Evolutionary conservation across 2,113 vertebrate genomes (phyloP), one percentile per base, ranked within the genome.

Genomic region (Gambusia affinis): DNA sequence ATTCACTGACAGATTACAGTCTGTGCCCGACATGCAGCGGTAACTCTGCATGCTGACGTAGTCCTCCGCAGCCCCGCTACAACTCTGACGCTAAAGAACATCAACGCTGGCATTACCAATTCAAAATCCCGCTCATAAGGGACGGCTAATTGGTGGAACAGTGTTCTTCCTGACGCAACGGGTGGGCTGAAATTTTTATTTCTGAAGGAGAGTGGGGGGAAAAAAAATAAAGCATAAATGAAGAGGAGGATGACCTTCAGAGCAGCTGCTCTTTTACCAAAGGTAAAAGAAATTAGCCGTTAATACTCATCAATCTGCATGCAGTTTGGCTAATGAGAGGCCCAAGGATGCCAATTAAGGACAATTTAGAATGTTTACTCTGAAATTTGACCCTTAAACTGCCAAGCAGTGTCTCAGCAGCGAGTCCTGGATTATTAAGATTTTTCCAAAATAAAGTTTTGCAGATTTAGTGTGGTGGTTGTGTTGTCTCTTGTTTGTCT

Each of bases 91-190:
- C 67, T 62, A 71, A 35, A 57, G 39, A 29, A 60, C 76, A 60
- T 71, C 63, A 30, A 10, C 24, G 30, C 4, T 42, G 30, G 27
- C 73, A 28, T 73, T 67, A 76, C 76, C 79, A 60, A 80, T 67
- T 4, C 54, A 80, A 73, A 28, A 60, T 73, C 24, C 37, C 11
- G 42, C 66, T 71, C 84, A 44, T 76, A 72, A 80, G 64, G 54
- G 67, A 61, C 4, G 3, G 30, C 54, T 80, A 61, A 85, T 17
- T 54, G 66, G 54, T 6, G 2, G 60, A 44, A 68, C 60, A 4
- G 24, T 15, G 17, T 65, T 64, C 47, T 64, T 75, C 31, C n/a
- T 8, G 66, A 29, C 47, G 47, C n/a, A 12, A 61, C 15, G 17
- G 14, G 12, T 4, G 22, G 19, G 60, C 54, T 73, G 60, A 24